Conservation (phyloP, 2,888 invertebrate genomes). For the Polymixis lichenea region DNA sequence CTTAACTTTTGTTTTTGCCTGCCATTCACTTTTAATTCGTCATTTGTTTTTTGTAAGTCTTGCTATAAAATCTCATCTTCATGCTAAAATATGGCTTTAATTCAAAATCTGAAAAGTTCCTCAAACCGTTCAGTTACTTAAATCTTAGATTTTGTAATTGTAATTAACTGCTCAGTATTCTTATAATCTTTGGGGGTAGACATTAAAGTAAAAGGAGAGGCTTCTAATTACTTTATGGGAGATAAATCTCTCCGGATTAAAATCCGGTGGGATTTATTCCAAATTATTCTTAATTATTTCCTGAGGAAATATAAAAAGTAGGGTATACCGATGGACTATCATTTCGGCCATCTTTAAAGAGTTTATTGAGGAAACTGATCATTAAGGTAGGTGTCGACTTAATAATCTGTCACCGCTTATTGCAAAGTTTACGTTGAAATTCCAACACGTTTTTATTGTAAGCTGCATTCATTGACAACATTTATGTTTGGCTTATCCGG, state of each 20-base stretch:
- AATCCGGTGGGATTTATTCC: slow-evolving; percentile 47
- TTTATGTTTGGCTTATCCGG: slow-evolving; percentile 29
- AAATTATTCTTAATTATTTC: slow-evolving; percentile 45
- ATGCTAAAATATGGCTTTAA: slow-evolving; percentile 17
- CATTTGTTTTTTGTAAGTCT: slow-evolving; percentile 13
- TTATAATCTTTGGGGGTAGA: slow-evolving; percentile 39
- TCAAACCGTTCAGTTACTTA: slow-evolving; percentile 20
- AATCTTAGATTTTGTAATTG: slow-evolving; percentile 41
- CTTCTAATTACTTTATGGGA: slow-evolving; percentile 59
- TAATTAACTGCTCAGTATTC: slow-evolving; percentile 46
- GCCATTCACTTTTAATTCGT: background rate
- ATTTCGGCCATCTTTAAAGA: slow-evolving; percentile 44
- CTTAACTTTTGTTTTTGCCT: slow-evolving; percentile 10
- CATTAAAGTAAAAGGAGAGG: slow-evolving; percentile 44
- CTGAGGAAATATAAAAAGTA: slow-evolving; percentile 43
- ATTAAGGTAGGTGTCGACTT: slow-evolving; percentile 47
- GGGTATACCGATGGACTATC: slow-evolving; percentile 16
- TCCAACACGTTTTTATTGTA: slow-evolving; percentile 43
- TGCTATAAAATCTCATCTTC: slow-evolving; percentile 17
- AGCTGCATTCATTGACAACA: slow-evolving; percentile 38
- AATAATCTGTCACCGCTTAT: slow-evolving; percentile 51
- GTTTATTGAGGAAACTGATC: slow-evolving; percentile 45
- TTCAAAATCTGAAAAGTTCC: slow-evolving; percentile 16
- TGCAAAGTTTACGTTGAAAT: slow-evolving; percentile 45
- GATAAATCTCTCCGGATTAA: slow-evolving; percentile 54